A percentile compares a stretch with the other conserved stretches of the same genome.
Conservation (phyloP, 2,797 vertebrate genomes). For the Arnoldichthys spilopterus region DNA sequence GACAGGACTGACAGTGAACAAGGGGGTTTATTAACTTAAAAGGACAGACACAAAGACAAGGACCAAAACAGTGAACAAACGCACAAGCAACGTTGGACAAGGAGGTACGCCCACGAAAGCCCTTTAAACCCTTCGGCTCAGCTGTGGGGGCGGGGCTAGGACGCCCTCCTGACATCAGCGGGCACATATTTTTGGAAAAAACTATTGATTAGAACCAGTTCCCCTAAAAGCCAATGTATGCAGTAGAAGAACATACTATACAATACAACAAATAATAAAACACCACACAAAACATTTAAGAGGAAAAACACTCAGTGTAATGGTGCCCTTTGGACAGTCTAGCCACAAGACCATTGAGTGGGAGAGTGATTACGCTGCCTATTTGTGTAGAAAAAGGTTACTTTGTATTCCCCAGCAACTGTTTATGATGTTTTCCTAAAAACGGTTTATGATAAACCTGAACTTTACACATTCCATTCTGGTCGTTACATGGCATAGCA, state of each 20-base stretch:
- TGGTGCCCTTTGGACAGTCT: constrained; percentile 51
- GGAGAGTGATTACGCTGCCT: constrained; percentile 32
- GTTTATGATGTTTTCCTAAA: constrained; percentile 27
- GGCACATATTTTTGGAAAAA: constrained; percentile 42
- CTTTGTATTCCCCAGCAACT: constrained; percentile 33
- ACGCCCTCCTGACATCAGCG: too few species aligned
- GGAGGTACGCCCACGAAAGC: too few species aligned
- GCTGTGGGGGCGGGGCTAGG: too few species aligned
- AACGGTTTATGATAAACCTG: constrained; percentile 34
- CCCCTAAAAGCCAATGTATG: constrained; percentile 53
- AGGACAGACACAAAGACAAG: too few species aligned
- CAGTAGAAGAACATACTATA: constrained; percentile 59
- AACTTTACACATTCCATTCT: constrained; percentile 11
- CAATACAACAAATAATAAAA: constrained; percentile 48
- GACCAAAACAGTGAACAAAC: too few species aligned
- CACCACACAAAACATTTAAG: constrained; percentile 43
- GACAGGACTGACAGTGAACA: too few species aligned
- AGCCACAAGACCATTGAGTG: constrained; percentile 33
- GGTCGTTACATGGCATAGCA: background rate
- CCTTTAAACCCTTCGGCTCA: too few species aligned
- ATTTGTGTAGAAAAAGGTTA: constrained; percentile 54
- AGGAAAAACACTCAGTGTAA: constrained; percentile 51
- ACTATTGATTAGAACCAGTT: constrained; percentile 69
- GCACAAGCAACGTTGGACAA: too few species aligned
- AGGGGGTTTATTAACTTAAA: too few species aligned